Evolutionary conservation across 2,888 invertebrate species (phyloP).

Genomic region (Omphaloscelis lunosa): DNA sequence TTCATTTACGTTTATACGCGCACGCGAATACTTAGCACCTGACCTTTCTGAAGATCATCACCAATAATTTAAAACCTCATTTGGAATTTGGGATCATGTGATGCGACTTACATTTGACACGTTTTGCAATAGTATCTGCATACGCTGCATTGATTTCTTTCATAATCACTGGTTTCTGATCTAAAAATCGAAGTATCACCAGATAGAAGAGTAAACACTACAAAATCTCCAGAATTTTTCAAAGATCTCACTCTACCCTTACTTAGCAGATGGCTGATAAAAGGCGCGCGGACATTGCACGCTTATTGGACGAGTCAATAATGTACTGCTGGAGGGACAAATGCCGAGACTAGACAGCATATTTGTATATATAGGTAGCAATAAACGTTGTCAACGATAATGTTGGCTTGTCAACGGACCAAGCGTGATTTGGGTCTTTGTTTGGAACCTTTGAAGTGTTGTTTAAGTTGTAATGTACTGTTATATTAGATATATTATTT

Average conservation of each 20-base stretch:
- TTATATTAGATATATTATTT: neutral
- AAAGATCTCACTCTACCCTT: conserved; percentile 71
- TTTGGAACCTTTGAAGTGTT: conserved; percentile 48
- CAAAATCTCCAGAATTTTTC: neutral
- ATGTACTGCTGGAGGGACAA: conserved; percentile 82
- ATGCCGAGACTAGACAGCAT: conserved; percentile 76
- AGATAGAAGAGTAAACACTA: neutral
- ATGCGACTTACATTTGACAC: neutral
- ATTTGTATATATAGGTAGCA: conserved; percentile 79
- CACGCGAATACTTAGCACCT: too few species aligned
- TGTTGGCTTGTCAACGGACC: conserved; percentile 78
- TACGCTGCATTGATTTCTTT: neutral
- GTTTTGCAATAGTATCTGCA: neutral
- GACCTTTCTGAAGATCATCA: too few species aligned
- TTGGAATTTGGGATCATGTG: neutral
- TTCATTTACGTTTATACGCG: too few species aligned
- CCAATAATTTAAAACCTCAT: neutral
- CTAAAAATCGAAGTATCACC: neutral
- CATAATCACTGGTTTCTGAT: neutral
- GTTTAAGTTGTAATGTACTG: conserved; percentile 19
- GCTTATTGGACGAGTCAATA: conserved; percentile 90
- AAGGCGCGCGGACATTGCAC: conserved; percentile 85
- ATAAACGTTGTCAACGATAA: conserved; percentile 86
- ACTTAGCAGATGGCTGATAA: conserved; percentile 72
- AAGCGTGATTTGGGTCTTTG: conserved; percentile 74